Conservation (phyloP, 2,888 invertebrate genomes). For the Nezara viridula region DNA sequence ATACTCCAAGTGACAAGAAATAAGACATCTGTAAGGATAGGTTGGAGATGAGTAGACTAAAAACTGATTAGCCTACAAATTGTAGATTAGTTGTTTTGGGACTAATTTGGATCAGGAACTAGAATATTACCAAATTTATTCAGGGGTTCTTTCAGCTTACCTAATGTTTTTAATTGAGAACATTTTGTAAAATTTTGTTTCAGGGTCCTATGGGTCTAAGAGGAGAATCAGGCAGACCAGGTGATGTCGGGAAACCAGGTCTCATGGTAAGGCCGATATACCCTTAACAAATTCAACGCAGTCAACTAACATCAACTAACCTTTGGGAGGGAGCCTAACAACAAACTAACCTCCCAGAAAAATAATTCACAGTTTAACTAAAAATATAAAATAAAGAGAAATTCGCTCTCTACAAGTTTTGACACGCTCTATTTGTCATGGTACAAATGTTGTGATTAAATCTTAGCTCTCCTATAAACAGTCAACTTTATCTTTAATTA, state of each 20-base stretch:
- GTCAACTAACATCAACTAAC: slow-evolving; percentile 59
- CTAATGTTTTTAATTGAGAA: background rate
- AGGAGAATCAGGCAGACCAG: slow-evolving; percentile 80
- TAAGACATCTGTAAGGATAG: too few relatives aligned
- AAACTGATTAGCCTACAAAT: background rate
- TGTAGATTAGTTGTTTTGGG: background rate
- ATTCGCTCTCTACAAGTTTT: slow-evolving; percentile 51
- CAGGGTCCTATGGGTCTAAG: slow-evolving; percentile 87
- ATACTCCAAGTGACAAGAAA: too few relatives aligned
- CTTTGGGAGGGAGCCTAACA: slow-evolving; percentile 55
- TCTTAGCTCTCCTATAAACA: slow-evolving; percentile 16
- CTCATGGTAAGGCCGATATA: slow-evolving; percentile 78
- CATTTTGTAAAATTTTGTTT: slow-evolving; percentile 63
- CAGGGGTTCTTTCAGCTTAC: background rate
- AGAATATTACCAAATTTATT: background rate
- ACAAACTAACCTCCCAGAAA: slow-evolving; percentile 57
- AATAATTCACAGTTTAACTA: slow-evolving; percentile 60
- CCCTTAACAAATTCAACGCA: slow-evolving; percentile 63
- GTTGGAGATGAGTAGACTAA: too few relatives aligned
- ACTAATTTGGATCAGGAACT: background rate
- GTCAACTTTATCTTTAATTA: slow-evolving; percentile 20
- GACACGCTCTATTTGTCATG: slow-evolving; percentile 57
- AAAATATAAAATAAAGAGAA: slow-evolving; percentile 50
- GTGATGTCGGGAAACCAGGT: slow-evolving; percentile 82
- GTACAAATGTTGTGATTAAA: slow-evolving; percentile 58